Evolutionary conservation across 2,888 invertebrate species (phyloP).

Genomic region (Cyclophora punctaria): DNA sequence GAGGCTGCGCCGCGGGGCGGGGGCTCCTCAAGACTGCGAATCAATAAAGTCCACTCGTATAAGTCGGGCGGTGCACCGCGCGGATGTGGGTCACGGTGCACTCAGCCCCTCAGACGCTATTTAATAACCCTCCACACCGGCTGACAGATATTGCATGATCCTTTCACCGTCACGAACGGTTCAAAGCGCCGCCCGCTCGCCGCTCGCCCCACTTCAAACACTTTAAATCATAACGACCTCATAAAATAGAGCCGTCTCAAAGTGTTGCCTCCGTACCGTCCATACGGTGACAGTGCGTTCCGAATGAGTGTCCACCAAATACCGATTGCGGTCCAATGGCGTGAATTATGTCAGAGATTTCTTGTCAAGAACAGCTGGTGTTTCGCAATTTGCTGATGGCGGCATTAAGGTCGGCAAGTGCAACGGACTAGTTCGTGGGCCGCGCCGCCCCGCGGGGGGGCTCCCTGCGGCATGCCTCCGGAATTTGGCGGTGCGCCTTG

Average conservation of each 20-base stretch:
- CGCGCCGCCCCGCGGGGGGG: conserved; percentile 18
- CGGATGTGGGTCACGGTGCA: conserved; percentile 72
- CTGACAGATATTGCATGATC: conserved; percentile 59
- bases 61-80: conserved; percentile 64
- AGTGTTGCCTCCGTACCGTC: conserved; percentile 11
- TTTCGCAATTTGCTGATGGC: conserved; percentile 73
- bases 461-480: conserved; percentile 53
- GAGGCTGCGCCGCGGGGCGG: conserved; percentile 25
- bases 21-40: conserved; percentile 75
- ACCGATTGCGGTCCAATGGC: conserved; percentile 50
- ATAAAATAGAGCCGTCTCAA: conserved; percentile 26
- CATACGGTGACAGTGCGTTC: conserved; percentile 19
- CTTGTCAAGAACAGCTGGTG: conserved; percentile 67
- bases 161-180: conserved; percentile 26
- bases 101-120: conserved; percentile 55
- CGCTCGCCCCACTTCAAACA: conserved; percentile 35
- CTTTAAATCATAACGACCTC: conserved; percentile 32
- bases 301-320: conserved; percentile 42
- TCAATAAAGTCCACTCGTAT: conserved; percentile 75
- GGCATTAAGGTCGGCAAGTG: conserved; percentile 65
- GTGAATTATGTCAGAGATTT: conserved; percentile 60
- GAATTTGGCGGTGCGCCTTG: conserved; percentile 68
- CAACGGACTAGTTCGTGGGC: conserved; percentile 47
- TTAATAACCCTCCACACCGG: conserved; percentile 57
- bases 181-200: conserved; percentile 24